Base-by-base conservation (phyloP, 2,797 vertebrate species). In the Alcedo quadribrachys region DNA sequence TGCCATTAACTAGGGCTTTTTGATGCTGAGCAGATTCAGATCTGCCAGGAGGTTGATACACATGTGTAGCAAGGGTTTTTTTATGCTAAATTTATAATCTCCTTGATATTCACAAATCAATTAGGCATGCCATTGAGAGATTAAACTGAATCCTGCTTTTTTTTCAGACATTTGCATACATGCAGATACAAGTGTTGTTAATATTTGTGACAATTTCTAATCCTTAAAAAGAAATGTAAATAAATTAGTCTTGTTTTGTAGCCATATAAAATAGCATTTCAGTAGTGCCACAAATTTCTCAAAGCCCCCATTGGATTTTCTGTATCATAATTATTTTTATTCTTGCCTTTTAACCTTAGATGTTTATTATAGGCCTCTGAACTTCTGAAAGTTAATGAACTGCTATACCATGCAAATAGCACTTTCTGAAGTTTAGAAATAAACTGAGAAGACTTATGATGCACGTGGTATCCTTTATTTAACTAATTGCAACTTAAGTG, bases 51-150 rank as follows among this genome's bases (percentile, higher is more conserved):
- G 74, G 90, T 93, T 94, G 95, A 93, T 81, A 87, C 94, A 95
- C 50, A 67, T 71, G 70, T 94, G 68, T 88, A 71, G 78, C 92
- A 92, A 89, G 78, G 37, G 85, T 92, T 87, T 81, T 91, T 89
- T 91, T 57, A 80, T 95, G 95, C 87, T 89, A 96, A 94, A 94
- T 71, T 92, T 78, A 90, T 96, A 96, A 87, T 94, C 91, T 94
- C 62, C 61, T 79, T 12, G 17, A 48, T 92, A 79, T 65, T 96
- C 30, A 85, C 85, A 95, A 93, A 88, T 87, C 76, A 90, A 86
- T 90, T 85, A 94, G 77, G 73, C 85, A 35, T 82, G 50, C 73
- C 89, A 60, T 79, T 65, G 89, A 53, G 87, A 77, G 61, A 79
- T 94, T 91, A 93, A 95, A 79, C 67, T 93, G 77, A 58, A 87